These are phyloP conservation scores for Druon quercuslanigerum DNA, from an alignment of 1,140 invertebrate species.

Conservation along the genomic window DNA sequence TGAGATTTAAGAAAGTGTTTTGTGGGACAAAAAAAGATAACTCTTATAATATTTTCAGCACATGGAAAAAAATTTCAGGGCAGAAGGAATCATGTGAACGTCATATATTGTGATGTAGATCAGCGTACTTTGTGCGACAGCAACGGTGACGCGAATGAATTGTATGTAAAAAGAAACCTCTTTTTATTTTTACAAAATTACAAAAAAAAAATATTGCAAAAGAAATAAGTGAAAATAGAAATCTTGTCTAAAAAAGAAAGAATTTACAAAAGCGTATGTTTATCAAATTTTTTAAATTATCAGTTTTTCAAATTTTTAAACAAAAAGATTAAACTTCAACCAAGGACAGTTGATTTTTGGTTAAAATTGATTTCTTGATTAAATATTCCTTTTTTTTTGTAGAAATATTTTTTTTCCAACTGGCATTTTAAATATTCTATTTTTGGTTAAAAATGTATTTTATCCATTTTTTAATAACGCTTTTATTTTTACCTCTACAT, in stretches of 20 bases:
- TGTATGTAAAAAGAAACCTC: not conserved
- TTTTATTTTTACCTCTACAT: too few relatives aligned
- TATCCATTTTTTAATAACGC: too few relatives aligned
- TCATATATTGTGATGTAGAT: conserved; percentile 10
- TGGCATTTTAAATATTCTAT: too few relatives aligned
- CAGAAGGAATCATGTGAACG: not conserved
- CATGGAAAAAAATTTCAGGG: not conserved
- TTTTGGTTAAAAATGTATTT: too few relatives aligned
- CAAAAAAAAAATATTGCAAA: not conserved
- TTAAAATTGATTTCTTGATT: too few relatives aligned
- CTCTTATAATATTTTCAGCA: not conserved
- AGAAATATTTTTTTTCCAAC: too few relatives aligned
- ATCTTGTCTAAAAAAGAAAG: not conserved
- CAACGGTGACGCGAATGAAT: not conserved
- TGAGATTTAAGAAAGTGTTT: conserved; percentile 9
- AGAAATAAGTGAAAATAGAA: conserved; percentile 12
- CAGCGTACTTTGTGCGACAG: not conserved
- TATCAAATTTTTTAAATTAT: too few relatives aligned
- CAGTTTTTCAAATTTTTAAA: too few relatives aligned
- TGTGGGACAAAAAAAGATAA: not conserved
- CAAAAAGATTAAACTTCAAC: too few relatives aligned
- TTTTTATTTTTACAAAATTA: not conserved
- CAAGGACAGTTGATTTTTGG: too few relatives aligned
- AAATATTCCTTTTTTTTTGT: too few relatives aligned
- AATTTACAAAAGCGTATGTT: too few relatives aligned